Evolutionary conservation across 1,140 invertebrate species (phyloP).

Genomic region (Drosophila rhopaloa): DNA sequence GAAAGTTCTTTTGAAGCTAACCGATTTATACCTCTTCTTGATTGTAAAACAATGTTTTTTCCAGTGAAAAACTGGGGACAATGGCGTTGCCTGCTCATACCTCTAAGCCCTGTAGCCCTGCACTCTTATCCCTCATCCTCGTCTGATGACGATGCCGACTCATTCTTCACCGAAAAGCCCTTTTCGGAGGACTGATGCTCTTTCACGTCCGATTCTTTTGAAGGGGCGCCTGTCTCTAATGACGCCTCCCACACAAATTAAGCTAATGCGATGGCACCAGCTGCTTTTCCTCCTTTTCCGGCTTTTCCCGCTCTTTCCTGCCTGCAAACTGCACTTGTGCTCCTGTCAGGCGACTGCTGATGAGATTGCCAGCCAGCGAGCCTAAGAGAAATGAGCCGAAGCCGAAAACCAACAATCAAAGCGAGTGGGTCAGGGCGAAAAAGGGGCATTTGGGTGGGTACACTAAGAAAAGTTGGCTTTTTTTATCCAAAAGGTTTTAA

Average conservation of each 20-base stretch:
- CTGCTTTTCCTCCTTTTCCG: slow-evolving; percentile 27
- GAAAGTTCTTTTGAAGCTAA: no score
- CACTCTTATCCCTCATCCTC: not conserved
- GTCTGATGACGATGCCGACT: slow-evolving; percentile 15
- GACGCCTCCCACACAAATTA: slow-evolving; percentile 75
- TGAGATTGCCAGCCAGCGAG: slow-evolving; percentile 38
- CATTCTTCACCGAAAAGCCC: slow-evolving; percentile 58
- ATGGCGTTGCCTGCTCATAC: not conserved
- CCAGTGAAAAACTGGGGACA: not conserved
- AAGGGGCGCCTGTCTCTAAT: slow-evolving; percentile 60
- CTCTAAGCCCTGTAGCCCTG: not conserved
- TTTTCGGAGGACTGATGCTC: slow-evolving; percentile 49
- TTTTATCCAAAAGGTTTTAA: no score
- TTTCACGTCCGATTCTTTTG: slow-evolving; percentile 61
- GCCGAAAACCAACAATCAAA: slow-evolving; percentile 74
- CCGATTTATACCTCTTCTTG: not conserved
- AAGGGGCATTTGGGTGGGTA: not conserved
- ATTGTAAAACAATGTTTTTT: not conserved
- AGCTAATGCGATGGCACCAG: slow-evolving; percentile 68
- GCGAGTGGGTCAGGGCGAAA: slow-evolving; percentile 16
- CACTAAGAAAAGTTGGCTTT: not conserved
- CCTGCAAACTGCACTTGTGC: slow-evolving; percentile 66
- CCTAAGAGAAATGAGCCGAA: slow-evolving; percentile 69
- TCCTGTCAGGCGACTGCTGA: slow-evolving; percentile 58
- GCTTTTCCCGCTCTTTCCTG: slow-evolving; percentile 4